A percentile compares a stretch with the other conserved stretches of the same genome.
These are phyloP conservation scores for Candidula unifasciata DNA, from an alignment of 2,888 invertebrate species.

Conservation along the genomic window DNA sequence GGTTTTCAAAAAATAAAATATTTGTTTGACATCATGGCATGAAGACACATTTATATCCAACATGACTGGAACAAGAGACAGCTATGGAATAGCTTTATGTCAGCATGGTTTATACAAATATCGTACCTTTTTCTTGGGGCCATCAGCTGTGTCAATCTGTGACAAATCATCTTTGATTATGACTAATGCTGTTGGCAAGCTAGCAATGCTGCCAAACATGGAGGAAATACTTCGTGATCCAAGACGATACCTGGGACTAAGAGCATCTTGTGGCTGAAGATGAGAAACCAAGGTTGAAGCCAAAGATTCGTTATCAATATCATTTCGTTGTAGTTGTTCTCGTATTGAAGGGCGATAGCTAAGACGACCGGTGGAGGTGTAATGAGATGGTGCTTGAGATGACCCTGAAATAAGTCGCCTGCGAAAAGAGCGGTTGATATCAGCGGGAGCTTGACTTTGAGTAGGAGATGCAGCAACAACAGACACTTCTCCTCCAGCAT, in stretches of 20 bases:
- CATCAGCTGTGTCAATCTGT: slow-evolving; percentile 27
- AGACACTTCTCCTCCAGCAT: background rate
- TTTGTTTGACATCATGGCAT: too few species aligned
- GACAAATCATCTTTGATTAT: slow-evolving; percentile 48
- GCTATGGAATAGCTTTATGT: background rate
- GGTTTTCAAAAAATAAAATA: too few species aligned
- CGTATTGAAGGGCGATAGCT: slow-evolving; percentile 39
- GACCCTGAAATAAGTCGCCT: slow-evolving; percentile 28
- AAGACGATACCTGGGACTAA: slow-evolving; percentile 38
- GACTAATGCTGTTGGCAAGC: slow-evolving; percentile 45
- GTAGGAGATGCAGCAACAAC: slow-evolving; percentile 10
- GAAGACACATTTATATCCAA: too few species aligned
- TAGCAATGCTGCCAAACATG: slow-evolving; percentile 43
- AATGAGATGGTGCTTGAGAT: slow-evolving; percentile 44
- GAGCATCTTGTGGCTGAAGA: slow-evolving; percentile 43
- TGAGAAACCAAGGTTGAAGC: slow-evolving; percentile 46
- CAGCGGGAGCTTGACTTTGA: slow-evolving; percentile 12
- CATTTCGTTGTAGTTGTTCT: slow-evolving; percentile 40
- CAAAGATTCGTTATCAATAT: slow-evolving; percentile 47
- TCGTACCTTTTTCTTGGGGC: slow-evolving; percentile 30
- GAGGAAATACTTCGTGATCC: slow-evolving; percentile 42
- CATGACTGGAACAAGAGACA: too few species aligned
- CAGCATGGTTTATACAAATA: background rate
- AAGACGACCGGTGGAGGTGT: slow-evolving; percentile 33
- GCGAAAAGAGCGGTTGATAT: slow-evolving; percentile 32